These are phyloP conservation scores for Tenualosa ilisha DNA, from an alignment of 2,797 vertebrate genomes.

Conservation along the genomic window DNA sequence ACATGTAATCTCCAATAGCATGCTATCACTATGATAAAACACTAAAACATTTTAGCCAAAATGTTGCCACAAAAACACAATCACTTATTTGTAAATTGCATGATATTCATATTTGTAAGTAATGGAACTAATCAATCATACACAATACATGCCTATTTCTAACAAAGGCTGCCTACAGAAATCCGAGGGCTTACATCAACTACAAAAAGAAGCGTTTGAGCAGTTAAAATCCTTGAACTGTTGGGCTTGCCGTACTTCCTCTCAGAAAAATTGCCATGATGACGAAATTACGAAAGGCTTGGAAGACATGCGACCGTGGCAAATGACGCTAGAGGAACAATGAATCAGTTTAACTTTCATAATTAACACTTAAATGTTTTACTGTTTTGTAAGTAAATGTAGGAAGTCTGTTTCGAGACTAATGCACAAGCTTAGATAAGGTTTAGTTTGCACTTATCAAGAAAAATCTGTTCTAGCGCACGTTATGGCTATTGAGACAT, in stretches of 20 bases:
- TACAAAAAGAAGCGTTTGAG: background rate
- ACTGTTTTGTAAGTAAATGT: background rate
- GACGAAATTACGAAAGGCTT: conserved; percentile 2
- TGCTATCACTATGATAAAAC: too few relatives aligned
- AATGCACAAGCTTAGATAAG: background rate
- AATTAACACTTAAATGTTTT: background rate
- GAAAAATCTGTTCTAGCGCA: background rate
- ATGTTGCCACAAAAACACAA: too few relatives aligned
- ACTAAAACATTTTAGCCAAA: too few relatives aligned
- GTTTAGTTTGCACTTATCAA: background rate
- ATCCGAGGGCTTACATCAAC: too few relatives aligned
- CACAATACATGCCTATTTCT: background rate
- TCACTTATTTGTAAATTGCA: background rate
- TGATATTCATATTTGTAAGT: background rate
- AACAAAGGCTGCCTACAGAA: too few relatives aligned
- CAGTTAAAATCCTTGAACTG: background rate
- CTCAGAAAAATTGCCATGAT: background rate
- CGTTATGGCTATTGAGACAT: background rate
- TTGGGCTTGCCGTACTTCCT: background rate
- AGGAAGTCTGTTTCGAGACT: background rate
- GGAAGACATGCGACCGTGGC: background rate
- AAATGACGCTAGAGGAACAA: background rate
- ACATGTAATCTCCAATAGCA: too few relatives aligned
- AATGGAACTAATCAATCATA: background rate
- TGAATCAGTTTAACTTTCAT: background rate